A percentile compares a stretch with the other conserved stretches of the same genome.
Evolutionary conservation across 2,797 vertebrate species (phyloP).

Genomic region (Rhinella marina): DNA sequence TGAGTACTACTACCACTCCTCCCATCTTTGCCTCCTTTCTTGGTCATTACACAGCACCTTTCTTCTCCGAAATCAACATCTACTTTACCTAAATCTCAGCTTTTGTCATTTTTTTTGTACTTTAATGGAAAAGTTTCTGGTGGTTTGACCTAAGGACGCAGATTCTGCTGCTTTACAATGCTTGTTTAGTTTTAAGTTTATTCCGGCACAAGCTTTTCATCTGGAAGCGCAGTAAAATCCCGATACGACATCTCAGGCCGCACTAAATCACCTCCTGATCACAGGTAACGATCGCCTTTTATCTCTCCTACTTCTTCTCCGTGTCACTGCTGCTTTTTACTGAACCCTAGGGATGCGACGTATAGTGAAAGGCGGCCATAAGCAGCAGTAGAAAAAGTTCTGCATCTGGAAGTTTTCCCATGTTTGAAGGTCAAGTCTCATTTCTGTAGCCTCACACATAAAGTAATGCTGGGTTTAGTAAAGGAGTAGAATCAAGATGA

Average conservation of each 20-base stretch:
- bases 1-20: too few relatives aligned
- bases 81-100: neutral
- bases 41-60: too few relatives aligned
- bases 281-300: slow-evolving; percentile 60
- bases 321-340: slow-evolving; percentile 39
- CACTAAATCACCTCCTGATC: slow-evolving; percentile 58
- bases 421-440: slow-evolving; percentile 52
- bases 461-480: slow-evolving; percentile 28
- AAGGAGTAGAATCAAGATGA: slow-evolving; percentile 47
- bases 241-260: slow-evolving; percentile 26
- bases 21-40: too few relatives aligned
- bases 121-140: neutral
- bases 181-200: neutral
- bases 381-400: slow-evolving; percentile 35
- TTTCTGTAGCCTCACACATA: slow-evolving; percentile 41
- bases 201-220: neutral
- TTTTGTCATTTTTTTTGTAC: neutral
- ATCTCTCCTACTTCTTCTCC: slow-evolving; percentile 39
- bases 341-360: slow-evolving; percentile 52
- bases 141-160: neutral
- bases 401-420: slow-evolving; percentile 21
- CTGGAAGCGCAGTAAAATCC: neutral
- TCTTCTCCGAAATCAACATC: neutral
- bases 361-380: slow-evolving; percentile 38
- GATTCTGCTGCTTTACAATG: neutral